A percentile compares a stretch with the other conserved stretches of the same genome.
Evolutionary conservation across 1,140 invertebrate species (phyloP).

Genomic region (Zaprionus africanus): DNA sequence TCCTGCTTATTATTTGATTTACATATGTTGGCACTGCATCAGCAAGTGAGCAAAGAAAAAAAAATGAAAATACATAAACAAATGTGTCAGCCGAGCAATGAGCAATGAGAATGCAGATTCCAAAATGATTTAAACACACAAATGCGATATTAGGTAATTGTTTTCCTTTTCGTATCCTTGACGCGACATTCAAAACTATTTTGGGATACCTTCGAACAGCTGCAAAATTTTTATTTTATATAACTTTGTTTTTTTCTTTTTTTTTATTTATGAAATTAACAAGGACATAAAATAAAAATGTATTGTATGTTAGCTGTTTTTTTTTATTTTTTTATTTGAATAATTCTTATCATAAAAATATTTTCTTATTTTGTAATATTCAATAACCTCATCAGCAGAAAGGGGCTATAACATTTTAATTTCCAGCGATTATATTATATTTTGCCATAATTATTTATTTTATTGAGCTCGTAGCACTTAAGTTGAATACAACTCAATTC

Average conservation of each 20-base stretch:
- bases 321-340: background rate
- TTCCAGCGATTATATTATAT: conserved; percentile 7
- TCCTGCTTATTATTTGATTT: conserved; percentile 39
- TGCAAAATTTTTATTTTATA: conserved; percentile 29
- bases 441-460: conserved; percentile 45
- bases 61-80: background rate
- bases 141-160: conserved; percentile 66
- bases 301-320: background rate
- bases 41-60: conserved; percentile 41
- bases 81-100: conserved; percentile 16
- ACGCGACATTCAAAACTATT: conserved; percentile 1
- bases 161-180: conserved; percentile 22
- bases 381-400: background rate
- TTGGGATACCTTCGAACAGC: background rate
- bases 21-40: conserved; percentile 44
- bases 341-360: background rate
- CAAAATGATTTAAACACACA: conserved; percentile 52
- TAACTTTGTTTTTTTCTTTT: background rate
- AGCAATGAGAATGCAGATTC: conserved; percentile 62
- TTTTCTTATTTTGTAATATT: background rate
- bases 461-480: conserved; percentile 31
- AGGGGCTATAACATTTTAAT: conserved; percentile 9
- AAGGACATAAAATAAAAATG: background rate
- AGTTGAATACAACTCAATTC: conserved; percentile 33
- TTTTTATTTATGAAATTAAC: background rate